These are phyloP conservation scores for Rotaria magnacalcarata DNA, from an alignment of 2,888 invertebrate species.

Conservation along the genomic window DNA sequence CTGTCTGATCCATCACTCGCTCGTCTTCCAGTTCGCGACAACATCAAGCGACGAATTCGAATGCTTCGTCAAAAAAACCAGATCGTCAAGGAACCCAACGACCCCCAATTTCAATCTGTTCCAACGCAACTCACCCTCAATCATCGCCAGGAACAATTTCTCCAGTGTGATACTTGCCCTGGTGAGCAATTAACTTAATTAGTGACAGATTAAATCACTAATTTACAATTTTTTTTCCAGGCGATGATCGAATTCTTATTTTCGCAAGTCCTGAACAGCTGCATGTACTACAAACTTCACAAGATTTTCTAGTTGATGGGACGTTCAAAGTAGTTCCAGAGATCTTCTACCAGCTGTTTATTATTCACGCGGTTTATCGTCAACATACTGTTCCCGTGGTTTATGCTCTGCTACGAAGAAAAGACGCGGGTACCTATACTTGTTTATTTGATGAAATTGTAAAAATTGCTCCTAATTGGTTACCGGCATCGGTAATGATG, in stretches of 20 bases:
- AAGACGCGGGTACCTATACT: background rate
- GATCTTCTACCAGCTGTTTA: background rate
- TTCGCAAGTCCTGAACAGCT: background rate
- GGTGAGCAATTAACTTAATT: background rate
- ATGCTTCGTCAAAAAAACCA: background rate
- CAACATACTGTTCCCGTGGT: background rate
- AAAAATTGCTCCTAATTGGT: background rate
- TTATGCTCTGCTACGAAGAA: background rate
- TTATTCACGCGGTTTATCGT: background rate
- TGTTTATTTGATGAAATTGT: background rate
- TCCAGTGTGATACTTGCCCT: background rate
- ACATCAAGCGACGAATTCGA: too few species aligned
- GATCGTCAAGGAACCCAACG: background rate
- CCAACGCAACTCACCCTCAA: background rate
- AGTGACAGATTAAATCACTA: background rate
- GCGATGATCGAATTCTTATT: background rate
- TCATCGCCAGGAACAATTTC: too few species aligned
- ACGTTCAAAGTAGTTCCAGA: background rate
- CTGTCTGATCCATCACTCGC: too few species aligned
- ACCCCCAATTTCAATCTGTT: background rate
- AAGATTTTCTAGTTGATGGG: background rate
- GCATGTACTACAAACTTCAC: background rate
- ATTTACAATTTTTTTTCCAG: background rate
- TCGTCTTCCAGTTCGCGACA: too few species aligned
- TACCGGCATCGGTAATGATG: background rate